Evolutionary conservation across 2,888 invertebrate species (phyloP), one percentile per base, ranked within the genome.

Genomic region (Lasioglossum zephyrum): DNA sequence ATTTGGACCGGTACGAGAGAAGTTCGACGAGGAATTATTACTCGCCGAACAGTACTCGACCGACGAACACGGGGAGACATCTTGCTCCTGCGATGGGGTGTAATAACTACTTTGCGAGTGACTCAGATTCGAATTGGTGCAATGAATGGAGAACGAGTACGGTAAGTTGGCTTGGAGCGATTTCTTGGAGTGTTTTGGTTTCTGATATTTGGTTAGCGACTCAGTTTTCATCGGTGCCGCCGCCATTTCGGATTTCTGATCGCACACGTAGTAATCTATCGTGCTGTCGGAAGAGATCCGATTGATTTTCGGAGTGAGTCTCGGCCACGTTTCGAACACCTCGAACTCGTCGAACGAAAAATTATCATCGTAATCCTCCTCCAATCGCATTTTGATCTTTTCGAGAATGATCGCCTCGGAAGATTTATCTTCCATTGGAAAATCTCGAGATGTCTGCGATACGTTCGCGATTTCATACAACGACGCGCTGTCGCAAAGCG

Each of bases 291-390:
- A 73, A 3, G 73, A 13, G 39, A 5, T 22, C 36, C 16, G 16
- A 8, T 11, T 16, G n/a, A n/a, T 41, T 1, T 39, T n/a, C 13
- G 39, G 22, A 22, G 11, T 41, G 2, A 36, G 36, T 6, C 2
- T 22, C 2, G 41, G 11, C 22, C 39, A 70, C 4, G 22, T 41
- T 2, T 41, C 70, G n/a, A 4, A 41, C 4, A 13, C 70, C 0
- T 70, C 74, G 60, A 18, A 41, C n/a, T 79, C 77, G 60, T 74
- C 57, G 8, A 82, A 11, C 0, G 84, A 83, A 2, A 82, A 78
- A 31, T 82, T 78, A 63, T 84, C 82, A 3, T 82, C 83, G 31
- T 82, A 82, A 6, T 84, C 84, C 26, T 83, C 60, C 16, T 78
- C 84, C n/a, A 84, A 16, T 16, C 84, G 57, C 22, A 78, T 84